phyloP scores from a whole-genome alignment of 2,113 vertebrate genomes.

The Galemys pyrenaicus region DNA sequence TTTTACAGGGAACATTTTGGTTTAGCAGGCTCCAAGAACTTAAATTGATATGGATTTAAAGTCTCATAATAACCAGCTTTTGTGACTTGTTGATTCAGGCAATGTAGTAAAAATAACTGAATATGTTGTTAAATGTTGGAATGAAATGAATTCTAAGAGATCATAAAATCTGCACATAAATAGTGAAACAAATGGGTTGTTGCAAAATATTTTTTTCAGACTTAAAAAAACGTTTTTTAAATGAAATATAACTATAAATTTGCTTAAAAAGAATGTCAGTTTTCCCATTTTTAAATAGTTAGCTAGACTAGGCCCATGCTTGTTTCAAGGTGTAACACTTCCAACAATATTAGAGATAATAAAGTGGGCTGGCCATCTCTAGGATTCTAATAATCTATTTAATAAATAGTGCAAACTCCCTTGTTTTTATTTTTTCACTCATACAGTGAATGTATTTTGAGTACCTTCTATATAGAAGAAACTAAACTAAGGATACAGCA shows the following conservation, averaged over 20 bases:
- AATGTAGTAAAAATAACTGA: neutral
- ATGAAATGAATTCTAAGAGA: neutral
- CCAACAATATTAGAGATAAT: neutral
- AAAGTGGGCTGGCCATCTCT: neutral
- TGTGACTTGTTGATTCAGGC: neutral
- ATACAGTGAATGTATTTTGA: constrained; percentile 31
- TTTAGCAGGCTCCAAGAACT: neutral
- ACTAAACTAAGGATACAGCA: neutral
- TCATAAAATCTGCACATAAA: neutral
- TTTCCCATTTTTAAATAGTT: neutral
- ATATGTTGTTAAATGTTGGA: neutral
- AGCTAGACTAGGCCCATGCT: neutral
- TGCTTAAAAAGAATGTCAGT: neutral
- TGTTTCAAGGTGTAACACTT: neutral
- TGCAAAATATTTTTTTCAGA: neutral
- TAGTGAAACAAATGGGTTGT: neutral
- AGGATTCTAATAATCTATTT: neutral
- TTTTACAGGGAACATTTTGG: constrained; percentile 10
- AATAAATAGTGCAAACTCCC: neutral
- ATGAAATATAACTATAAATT: constrained; percentile 1
- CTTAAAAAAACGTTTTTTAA: constrained; percentile 41
- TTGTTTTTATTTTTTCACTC: neutral
- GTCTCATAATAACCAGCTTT: neutral
- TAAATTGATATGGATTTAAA: neutral
- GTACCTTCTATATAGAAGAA: neutral